Percentiles rank a stretch among this genome's conserved stretches.
phyloP scores from a whole-genome alignment of 2,113 vertebrate genomes.

The Felis catus region F.catus_Fca126_mat1.0 CM031412.1:105877001-105877500 shows the following conservation, averaged over 20 bases:
- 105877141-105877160: background rate
- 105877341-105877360: background rate
- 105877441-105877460: background rate
- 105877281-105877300: background rate
- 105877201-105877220: background rate
- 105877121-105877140: background rate
- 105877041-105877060: conserved; percentile 27
- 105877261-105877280: background rate
- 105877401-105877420: background rate
- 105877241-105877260: background rate
- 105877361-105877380: background rate
- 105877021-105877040: background rate
- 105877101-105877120: background rate
- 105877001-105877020: background rate
- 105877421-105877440: background rate
- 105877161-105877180: background rate
- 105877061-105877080: background rate
- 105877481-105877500: background rate
- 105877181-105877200: background rate
- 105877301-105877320: background rate
- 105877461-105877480: background rate
- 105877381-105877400: background rate
- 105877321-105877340: background rate
- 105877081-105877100: background rate
- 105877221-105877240: background rate